Percentiles rank a stretch among this genome's conserved stretches.
Conservation (phyloP, 2,888 invertebrate species). For the Sarcophaga caerulescens region DNA sequence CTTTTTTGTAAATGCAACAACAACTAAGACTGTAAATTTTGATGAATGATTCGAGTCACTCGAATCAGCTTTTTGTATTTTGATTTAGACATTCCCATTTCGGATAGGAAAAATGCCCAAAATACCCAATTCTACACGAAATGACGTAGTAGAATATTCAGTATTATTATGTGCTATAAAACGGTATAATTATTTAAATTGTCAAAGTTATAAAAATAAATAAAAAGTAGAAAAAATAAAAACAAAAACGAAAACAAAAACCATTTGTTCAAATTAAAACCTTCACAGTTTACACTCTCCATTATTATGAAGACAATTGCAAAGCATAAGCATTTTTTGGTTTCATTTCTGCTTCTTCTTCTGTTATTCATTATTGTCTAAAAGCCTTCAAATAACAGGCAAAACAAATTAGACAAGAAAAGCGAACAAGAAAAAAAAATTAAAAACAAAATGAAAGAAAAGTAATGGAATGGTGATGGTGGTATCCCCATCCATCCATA, state of each 20-base stretch:
- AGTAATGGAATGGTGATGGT: too few species aligned
- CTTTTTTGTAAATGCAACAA: too few species aligned
- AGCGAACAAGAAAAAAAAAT: neutral
- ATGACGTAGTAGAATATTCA: too few species aligned
- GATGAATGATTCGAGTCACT: too few species aligned
- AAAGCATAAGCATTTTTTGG: neutral
- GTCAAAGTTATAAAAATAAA: neutral
- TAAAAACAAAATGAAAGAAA: too few species aligned
- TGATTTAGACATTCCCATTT: too few species aligned
- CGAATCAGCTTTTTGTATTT: too few species aligned
- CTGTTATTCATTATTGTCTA: neutral
- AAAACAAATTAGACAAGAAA: constrained; percentile 33
- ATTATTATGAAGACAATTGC: constrained; percentile 8
- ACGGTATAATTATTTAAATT: neutral
- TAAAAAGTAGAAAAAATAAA: neutral
- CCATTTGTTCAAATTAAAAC: constrained; percentile 6
- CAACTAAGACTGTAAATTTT: too few species aligned
- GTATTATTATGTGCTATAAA: neutral
- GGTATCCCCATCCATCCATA: neutral
- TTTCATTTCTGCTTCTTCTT: neutral
- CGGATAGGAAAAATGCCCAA: too few species aligned
- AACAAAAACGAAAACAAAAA: neutral
- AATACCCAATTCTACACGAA: too few species aligned
- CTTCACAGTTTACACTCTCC: constrained; percentile 1
- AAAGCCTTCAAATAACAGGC: constrained; percentile 34